Evolutionary conservation across 92 coral and sea anemone genomes (phyloP), one percentile per base, ranked within the genome.

Genomic region (Epizoanthus fatuus): DNA sequence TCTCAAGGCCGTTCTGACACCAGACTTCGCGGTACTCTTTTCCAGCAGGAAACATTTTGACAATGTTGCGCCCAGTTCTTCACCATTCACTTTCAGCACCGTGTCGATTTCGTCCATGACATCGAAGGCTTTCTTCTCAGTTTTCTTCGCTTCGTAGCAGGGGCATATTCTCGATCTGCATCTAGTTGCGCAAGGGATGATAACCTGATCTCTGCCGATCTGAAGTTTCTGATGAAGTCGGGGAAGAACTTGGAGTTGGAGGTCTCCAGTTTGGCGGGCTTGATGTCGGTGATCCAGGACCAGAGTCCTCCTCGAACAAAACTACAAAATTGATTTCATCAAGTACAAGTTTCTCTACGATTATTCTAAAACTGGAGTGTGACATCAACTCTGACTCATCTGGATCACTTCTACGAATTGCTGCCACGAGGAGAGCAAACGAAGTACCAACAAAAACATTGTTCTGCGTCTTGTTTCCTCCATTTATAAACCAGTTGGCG

Each of bases 241-340:
- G 66, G 66, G 37, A 60, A 20, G 66, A 60, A 3, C 66, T 60
- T 6, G 37, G 66, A 20, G 66, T 60, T 20, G 37, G 37, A 60
- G 66, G 66, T 60, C 66, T 60, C 66, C 66, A 60, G 66, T 60
- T 60, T 60, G 35, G 66, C 66, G 66, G 66, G 66, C 37, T 60
- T 60, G 66, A 20, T 60, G 66, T 60, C 3, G 66, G 17, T 60
- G 66, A 17, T 60, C 10, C 32, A 17, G 2, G 37, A 7, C 9
- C 10, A 60, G 63, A 8, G 25, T 57, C 20, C 63, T 58, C 64
- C 64, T 60, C 66, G 37, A 60, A 60, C 66, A 60, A 22, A 22
- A 22, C 39, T 63, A 2, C 69, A 63, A 63, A 63, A 63, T 63
- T 32, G 5, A 63, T 63, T 22, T 7, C 14, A 13, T 29, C 42